Conservation (phyloP, 1,140 invertebrate species). For the Drosophila novamexicana region DNA sequence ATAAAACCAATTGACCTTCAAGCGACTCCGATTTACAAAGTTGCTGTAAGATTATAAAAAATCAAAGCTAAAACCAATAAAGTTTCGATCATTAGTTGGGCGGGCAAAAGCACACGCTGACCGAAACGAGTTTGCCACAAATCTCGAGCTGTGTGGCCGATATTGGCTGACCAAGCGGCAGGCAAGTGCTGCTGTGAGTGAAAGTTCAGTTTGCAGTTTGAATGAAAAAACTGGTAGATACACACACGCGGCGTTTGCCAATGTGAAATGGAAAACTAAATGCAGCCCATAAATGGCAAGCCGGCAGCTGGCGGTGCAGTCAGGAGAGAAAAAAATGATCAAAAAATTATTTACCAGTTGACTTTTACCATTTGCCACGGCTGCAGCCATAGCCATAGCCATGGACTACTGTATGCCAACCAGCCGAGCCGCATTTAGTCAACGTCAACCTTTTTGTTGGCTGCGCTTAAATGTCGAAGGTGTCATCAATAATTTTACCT, state of each 20-base stretch:
- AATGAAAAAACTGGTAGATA: slow-evolving; percentile 52
- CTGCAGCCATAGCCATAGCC: slow-evolving; percentile 4
- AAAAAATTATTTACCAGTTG: slow-evolving; percentile 68
- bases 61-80: slow-evolving; percentile 63
- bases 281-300: slow-evolving; percentile 67
- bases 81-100: slow-evolving; percentile 76
- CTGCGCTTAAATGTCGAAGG: slow-evolving; percentile 75
- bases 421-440: slow-evolving; percentile 59
- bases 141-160: slow-evolving; percentile 50
- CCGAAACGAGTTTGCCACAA: slow-evolving; percentile 56
- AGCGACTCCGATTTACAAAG: slow-evolving; percentile 43
- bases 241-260: slow-evolving; percentile 30
- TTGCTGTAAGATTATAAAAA: slow-evolving; percentile 39
- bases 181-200: slow-evolving; percentile 67
- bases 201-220: slow-evolving; percentile 59
- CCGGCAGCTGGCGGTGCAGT: slow-evolving; percentile 30
- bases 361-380: slow-evolving; percentile 75
- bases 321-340: slow-evolving; percentile 56
- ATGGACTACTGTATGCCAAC: slow-evolving; percentile 10
- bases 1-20: slow-evolving; percentile 76
- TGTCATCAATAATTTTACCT: slow-evolving; percentile 71
- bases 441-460: slow-evolving; percentile 55
- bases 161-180: slow-evolving; percentile 45
- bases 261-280: slow-evolving; percentile 77
- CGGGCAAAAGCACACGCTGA: slow-evolving; percentile 31